Percentiles rank a stretch among this genome's conserved stretches.
Conservation (phyloP, 2,797 vertebrate genomes). For the Tragopan temminckii region DNA sequence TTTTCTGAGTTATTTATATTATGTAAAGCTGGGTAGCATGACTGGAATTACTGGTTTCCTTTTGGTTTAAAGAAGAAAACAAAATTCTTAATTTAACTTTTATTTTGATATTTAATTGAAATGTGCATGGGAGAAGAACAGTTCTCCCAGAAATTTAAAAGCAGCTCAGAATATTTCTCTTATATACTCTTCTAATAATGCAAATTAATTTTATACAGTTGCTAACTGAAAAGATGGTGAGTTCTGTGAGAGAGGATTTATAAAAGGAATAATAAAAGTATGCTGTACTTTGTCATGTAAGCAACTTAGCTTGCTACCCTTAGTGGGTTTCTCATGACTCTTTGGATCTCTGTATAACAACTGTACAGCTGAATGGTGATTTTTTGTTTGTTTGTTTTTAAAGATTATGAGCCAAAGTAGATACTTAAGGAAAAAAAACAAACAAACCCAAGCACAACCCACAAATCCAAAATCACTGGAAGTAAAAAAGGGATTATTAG, state of each 20-base stretch:
- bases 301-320: neutral
- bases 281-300: neutral
- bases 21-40: neutral
- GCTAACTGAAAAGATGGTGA: neutral
- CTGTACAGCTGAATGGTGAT: neutral
- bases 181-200: neutral
- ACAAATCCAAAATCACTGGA: neutral
- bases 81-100: neutral
- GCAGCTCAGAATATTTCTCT: neutral
- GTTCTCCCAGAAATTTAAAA: neutral
- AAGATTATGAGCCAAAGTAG: neutral
- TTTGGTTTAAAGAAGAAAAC: neutral
- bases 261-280: neutral
- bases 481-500: neutral
- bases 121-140: neutral
- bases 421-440: neutral
- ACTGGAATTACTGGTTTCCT: constrained; percentile 57
- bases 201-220: neutral
- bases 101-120: neutral
- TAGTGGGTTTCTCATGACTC: neutral
- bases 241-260: neutral
- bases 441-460: neutral
- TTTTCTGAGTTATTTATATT: neutral
- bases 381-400: neutral
- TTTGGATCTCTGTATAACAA: neutral